Conservation (phyloP, 2,797 vertebrate species). For the Cephalopachus bancanus region DNA sequence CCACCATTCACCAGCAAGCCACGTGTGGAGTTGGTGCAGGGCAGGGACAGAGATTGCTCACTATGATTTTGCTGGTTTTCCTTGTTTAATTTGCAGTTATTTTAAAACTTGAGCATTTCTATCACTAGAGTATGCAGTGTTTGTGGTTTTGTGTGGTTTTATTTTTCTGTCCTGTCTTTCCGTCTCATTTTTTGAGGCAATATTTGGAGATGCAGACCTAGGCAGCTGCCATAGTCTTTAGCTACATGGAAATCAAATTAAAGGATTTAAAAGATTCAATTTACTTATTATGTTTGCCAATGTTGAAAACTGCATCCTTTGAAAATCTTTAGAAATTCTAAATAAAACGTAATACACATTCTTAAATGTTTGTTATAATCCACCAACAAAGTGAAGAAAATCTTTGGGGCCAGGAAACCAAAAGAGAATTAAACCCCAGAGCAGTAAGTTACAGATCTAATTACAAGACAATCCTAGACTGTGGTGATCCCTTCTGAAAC, state of each 20-base stretch:
- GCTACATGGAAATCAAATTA: not conserved
- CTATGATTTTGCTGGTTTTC: not conserved
- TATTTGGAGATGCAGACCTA: not conserved
- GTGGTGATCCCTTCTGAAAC: not conserved
- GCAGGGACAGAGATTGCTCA: not conserved
- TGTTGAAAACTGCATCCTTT: not conserved
- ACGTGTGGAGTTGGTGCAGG: no score
- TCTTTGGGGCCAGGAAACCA: not conserved
- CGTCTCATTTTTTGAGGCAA: not conserved
- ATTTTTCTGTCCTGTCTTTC: not conserved
- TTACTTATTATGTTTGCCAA: not conserved
- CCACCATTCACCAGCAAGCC: not conserved
- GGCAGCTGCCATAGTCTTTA: not conserved
- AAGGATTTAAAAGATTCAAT: not conserved
- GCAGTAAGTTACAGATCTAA: not conserved
- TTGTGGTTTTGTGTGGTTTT: no score
- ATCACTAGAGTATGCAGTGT: not conserved
- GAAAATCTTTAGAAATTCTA: not conserved
- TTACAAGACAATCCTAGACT: not conserved
- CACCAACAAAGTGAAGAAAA: not conserved
- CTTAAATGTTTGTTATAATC: not conserved
- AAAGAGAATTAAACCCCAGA: not conserved
- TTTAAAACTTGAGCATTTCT: not conserved
- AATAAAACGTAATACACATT: not conserved
- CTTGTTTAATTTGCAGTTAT: not conserved